These are phyloP conservation scores for Eustalomyia histrio DNA, from an alignment of 2,888 invertebrate genomes.

Conservation along the genomic window DNA sequence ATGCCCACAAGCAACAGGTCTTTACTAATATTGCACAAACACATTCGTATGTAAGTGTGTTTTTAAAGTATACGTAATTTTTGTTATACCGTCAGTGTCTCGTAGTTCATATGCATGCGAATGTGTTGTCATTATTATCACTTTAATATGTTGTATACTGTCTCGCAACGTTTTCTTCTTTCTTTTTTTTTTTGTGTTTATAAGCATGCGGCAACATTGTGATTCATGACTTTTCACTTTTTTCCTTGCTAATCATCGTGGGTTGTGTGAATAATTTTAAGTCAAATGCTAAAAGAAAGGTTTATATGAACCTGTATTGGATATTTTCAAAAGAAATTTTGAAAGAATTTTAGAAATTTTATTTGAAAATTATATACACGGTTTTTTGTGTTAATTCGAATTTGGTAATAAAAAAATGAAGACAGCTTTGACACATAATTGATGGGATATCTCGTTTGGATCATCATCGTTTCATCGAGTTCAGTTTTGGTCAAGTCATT, in stretches of 20 bases:
- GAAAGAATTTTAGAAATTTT: too few relatives aligned
- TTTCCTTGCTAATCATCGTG: neutral
- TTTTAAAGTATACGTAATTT: slow-evolving; percentile 43
- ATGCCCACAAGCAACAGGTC: slow-evolving; percentile 43
- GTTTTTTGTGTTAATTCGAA: too few relatives aligned
- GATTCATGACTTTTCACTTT: slow-evolving; percentile 59
- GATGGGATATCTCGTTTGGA: too few relatives aligned
- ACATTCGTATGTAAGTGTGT: neutral
- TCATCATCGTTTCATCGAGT: too few relatives aligned
- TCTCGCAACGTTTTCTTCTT: slow-evolving; percentile 36
- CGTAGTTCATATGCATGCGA: slow-evolving; percentile 42
- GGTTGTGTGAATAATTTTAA: neutral
- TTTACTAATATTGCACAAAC: slow-evolving; percentile 38
- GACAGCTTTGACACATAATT: too few relatives aligned
- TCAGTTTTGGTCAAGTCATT: too few relatives aligned
- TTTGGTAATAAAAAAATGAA: too few relatives aligned
- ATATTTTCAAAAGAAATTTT: too few relatives aligned
- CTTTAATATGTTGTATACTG: slow-evolving; percentile 56
- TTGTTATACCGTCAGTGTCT: slow-evolving; percentile 28
- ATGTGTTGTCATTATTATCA: slow-evolving; percentile 60
- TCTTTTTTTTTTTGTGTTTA: slow-evolving; percentile 9
- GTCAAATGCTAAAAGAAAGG: too few relatives aligned
- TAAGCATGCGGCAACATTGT: slow-evolving; percentile 25
- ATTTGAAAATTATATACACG: too few relatives aligned
- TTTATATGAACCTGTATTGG: too few relatives aligned